These are phyloP conservation scores for Paguma larvata DNA, from an alignment of 2,797 vertebrate species.

Conservation along the genomic window DNA sequence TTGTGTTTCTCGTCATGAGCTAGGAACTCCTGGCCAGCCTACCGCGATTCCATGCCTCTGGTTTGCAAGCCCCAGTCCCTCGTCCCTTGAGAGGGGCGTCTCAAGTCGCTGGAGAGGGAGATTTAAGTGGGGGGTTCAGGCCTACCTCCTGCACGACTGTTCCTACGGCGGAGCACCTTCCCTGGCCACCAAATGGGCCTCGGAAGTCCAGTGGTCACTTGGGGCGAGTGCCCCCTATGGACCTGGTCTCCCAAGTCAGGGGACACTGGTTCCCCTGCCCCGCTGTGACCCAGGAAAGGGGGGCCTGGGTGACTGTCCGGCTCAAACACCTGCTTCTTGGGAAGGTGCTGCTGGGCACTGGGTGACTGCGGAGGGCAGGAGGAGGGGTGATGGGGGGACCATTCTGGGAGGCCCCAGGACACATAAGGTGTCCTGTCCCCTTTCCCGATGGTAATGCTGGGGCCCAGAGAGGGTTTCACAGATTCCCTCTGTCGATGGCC, in stretches of 20 bases:
- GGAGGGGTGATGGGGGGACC: not conserved
- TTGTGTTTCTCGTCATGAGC: too few relatives aligned
- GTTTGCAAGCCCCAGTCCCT: not conserved
- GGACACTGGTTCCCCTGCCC: not conserved
- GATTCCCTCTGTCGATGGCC: not conserved
- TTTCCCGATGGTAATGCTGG: not conserved
- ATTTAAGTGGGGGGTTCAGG: not conserved
- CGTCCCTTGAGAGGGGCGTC: not conserved
- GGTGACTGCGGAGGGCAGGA: not conserved
- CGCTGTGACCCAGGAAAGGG: too few relatives aligned
- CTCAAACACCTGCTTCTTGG: not conserved
- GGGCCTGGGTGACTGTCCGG: not conserved
- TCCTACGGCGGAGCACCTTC: not conserved
- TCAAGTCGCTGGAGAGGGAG: accelerated
- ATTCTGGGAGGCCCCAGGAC: not conserved
- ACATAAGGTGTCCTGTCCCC: not conserved
- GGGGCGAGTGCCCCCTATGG: not conserved
- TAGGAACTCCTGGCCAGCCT: too few relatives aligned
- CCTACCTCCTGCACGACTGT: not conserved
- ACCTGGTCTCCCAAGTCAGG: not conserved
- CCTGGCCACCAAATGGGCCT: not conserved
- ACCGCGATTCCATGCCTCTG: not conserved
- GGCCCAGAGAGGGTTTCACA: not conserved
- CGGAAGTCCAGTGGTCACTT: not conserved
- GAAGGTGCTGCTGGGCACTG: not conserved